Evolutionary conservation across 2,888 invertebrate species (phyloP).

Genomic region (Dicroscelio sp.): DNA sequence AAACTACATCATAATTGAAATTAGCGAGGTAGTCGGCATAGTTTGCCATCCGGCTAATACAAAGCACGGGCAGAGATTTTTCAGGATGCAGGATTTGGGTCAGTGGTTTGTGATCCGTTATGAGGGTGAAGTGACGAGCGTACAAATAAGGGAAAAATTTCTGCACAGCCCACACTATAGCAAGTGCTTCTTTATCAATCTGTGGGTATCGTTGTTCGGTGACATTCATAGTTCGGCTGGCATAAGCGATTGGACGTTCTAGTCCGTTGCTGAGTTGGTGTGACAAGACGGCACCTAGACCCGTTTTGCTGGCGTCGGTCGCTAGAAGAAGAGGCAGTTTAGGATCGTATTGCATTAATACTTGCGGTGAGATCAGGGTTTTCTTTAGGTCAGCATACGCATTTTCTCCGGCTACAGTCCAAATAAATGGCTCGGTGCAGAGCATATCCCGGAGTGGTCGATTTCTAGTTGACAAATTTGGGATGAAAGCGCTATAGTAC

Average conservation of each 20-base stretch:
- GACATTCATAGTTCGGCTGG: conserved; percentile 33
- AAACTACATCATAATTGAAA: conserved; percentile 47
- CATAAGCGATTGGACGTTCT: conserved; percentile 64
- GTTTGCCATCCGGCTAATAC: conserved; percentile 38
- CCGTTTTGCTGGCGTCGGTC: conserved; percentile 59
- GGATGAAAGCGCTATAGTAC: no score
- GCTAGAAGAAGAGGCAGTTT: conserved; percentile 57
- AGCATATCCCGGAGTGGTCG: no score
- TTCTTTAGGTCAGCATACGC: no score
- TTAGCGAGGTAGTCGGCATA: conserved; percentile 63
- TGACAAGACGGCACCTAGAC: conserved; percentile 40
- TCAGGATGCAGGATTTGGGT: conserved; percentile 62
- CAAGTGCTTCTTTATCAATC: conserved; percentile 19
- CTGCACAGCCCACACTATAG: conserved; percentile 1
- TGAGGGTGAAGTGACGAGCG: not conserved
- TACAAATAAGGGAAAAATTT: conserved; percentile 8
- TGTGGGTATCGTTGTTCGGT: conserved; percentile 17
- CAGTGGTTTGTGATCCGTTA: conserved; percentile 13
- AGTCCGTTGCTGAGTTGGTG: conserved; percentile 24
- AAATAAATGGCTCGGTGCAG: no score
- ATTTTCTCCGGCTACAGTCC: no score
- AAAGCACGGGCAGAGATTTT: conserved; percentile 28
- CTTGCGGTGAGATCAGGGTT: conserved; percentile 49
- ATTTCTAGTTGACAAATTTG: no score
- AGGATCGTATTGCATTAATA: conserved; percentile 48